A percentile compares a stretch with the other conserved stretches of the same genome.
phyloP scores from a whole-genome alignment of 2,113 vertebrate genomes.

The Piprites chloris region DNA sequence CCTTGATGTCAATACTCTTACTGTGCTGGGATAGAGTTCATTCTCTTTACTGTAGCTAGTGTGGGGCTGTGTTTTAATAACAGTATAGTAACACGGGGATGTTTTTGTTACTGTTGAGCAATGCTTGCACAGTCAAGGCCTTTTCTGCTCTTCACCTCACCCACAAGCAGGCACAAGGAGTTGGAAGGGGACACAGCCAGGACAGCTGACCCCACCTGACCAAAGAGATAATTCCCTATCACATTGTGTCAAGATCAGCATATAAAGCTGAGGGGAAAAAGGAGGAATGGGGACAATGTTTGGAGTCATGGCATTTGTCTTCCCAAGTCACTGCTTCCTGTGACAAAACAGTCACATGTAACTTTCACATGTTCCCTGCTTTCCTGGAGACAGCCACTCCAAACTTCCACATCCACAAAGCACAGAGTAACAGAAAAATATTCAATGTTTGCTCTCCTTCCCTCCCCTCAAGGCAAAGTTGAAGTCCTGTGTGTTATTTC shows the following conservation, averaged over 20 bases:
- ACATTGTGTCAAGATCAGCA: background rate
- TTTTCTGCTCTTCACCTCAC: background rate
- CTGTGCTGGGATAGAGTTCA: background rate
- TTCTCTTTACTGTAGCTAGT: background rate
- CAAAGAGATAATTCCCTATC: background rate
- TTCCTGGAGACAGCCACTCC: too few species aligned
- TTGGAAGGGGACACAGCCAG: background rate
- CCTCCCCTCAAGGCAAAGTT: background rate
- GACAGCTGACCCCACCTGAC: background rate
- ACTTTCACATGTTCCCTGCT: background rate
- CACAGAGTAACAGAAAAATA: background rate
- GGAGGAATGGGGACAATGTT: background rate
- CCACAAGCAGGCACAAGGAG: background rate
- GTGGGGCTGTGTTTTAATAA: background rate
- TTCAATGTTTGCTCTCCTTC: background rate
- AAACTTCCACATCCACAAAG: background rate
- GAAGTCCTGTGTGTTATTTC: background rate
- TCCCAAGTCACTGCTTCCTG: background rate
- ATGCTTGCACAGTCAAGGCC: background rate
- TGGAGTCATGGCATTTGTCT: rapidly evolving
- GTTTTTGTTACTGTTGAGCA: background rate
- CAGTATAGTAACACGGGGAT: background rate
- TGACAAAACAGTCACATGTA: background rate
- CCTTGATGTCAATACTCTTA: background rate
- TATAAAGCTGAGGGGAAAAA: background rate